Evolutionary conservation across 2,113 vertebrate genomes (phyloP), one percentile per base, ranked within the genome.

Genomic region (Romanogobio albipinnatus): DNA sequence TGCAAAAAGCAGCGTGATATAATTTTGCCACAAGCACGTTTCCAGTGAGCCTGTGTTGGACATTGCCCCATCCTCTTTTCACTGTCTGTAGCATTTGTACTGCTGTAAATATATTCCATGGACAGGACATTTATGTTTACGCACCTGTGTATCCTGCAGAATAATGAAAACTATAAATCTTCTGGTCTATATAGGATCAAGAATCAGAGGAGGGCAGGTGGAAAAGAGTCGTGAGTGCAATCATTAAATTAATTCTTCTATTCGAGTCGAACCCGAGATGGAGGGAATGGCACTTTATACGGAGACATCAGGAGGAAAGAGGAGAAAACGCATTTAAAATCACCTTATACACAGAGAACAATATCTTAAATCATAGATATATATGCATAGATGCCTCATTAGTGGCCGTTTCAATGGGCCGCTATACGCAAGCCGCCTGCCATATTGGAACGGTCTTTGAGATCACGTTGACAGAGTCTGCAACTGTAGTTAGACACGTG

Each of bases 201-300:
- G 77, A 73, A 75, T 14, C 8, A 70, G 89, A 87, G 88, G 87
- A 87, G 81, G 87, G 84, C 81, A 83, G 88, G 82, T 66, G 88
- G 85, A 90, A 19, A 87, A 84, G 87, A 61, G 51, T 24, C 76
- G 91, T 87, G 90, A 92, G 89, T 85, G 92, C 91, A 92, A 93
- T 93, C 92, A 90, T 90, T 90, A 89, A 90, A 94, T 90, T 89
- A 92, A 93, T 93, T 93, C 91, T 71, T 88, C 93, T 91, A 83
- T 83, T 70, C 17, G 87, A 88, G 78, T 90, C 89, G 90, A 88
- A 86, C 87, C 87, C 61, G 13, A 36, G 88, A 89, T 84, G 86
- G 86, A 58, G 89, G 77, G 84, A 75, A 88, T 89, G 90, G 92
- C 92, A 94, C 93, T 93, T 93, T 92, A 93, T 87, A 61, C 81